phyloP scores from a whole-genome alignment of 1,140 invertebrate species.

The Drosophila pectinifera region DNA sequence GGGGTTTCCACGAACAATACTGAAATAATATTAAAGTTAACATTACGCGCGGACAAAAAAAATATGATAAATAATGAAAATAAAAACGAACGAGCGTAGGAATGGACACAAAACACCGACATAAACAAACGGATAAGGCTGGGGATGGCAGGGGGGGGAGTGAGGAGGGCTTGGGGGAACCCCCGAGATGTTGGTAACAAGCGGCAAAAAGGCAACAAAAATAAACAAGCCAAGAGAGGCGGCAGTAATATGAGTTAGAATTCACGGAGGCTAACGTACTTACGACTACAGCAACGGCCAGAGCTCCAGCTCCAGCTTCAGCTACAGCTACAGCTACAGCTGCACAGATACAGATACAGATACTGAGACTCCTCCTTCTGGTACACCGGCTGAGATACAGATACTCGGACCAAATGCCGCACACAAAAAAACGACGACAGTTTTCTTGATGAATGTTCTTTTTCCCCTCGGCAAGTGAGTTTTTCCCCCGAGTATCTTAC shows the following conservation, averaged over 20 bases:
- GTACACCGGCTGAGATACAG: constrained; percentile 40
- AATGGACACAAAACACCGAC: constrained; percentile 50
- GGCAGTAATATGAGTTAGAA: constrained; percentile 66
- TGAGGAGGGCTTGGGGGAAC: neutral
- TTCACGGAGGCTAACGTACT: constrained; percentile 70
- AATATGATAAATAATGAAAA: constrained; percentile 67
- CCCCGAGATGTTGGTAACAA: constrained; percentile 39
- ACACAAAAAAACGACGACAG: constrained; percentile 72
- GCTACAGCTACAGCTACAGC: constrained; percentile 37
- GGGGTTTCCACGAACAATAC: constrained; percentile 15
- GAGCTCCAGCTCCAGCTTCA: neutral
- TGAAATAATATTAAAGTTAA: constrained; percentile 62
- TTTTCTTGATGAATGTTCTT: constrained; percentile 82
- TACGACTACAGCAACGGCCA: constrained; percentile 41
- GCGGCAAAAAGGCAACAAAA: constrained; percentile 35
- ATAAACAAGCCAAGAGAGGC: constrained; percentile 29
- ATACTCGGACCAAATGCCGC: constrained; percentile 29
- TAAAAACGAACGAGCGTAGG: constrained; percentile 34
- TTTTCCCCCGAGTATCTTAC: constrained; percentile 61
- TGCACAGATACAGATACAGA: constrained; percentile 50
- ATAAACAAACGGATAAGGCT: constrained; percentile 49
- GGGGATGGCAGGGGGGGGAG: neutral
- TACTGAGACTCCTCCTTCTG: constrained; percentile 8
- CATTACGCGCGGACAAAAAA: constrained; percentile 52
- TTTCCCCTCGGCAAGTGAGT: constrained; percentile 57